Evolutionary conservation across 2,797 vertebrate species (phyloP).

Genomic region (Chiroxiphia lanceolata): DNA sequence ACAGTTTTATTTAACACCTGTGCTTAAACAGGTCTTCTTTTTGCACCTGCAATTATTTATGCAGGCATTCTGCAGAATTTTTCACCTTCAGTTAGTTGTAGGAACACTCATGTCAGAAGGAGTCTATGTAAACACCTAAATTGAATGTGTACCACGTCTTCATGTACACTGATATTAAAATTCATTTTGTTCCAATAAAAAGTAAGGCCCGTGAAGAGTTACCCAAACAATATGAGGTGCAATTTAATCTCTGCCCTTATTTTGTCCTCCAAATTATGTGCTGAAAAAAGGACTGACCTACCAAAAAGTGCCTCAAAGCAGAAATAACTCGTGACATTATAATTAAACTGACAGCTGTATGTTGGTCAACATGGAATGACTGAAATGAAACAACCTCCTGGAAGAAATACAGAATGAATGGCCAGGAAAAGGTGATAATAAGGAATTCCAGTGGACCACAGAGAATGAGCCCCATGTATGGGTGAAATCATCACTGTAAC

Average conservation of each 20-base stretch:
- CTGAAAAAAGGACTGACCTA: neutral
- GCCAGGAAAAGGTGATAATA: neutral
- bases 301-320: neutral
- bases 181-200: neutral
- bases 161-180: neutral
- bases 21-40: neutral
- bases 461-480: neutral
- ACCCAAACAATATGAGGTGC: neutral
- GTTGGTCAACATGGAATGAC: neutral
- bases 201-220: neutral
- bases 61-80: neutral
- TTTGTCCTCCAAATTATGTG: neutral
- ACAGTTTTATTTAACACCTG: neutral
- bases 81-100: neutral
- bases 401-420: neutral
- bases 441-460: neutral
- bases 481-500: neutral
- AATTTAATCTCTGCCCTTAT: neutral
- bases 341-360: neutral
- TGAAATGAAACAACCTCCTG: neutral
- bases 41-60: neutral
- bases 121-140: neutral
- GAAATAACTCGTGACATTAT: neutral
- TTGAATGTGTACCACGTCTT: neutral
- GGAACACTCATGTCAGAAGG: neutral